phyloP scores from a whole-genome alignment of 2,888 invertebrate species.

The Parelbella ahira region DNA sequence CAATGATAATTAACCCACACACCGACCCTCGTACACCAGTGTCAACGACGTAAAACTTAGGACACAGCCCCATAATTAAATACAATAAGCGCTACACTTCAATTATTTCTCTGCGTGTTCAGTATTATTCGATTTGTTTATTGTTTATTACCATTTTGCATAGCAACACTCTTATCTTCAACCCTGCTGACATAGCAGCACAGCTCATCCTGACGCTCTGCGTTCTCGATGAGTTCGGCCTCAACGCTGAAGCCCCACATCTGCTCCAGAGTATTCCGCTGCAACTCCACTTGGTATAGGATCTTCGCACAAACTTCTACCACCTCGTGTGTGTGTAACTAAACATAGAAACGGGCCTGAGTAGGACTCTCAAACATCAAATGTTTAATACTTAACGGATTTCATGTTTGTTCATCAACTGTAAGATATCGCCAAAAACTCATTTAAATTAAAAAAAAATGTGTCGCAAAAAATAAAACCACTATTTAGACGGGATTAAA shows the following conservation, averaged over 20 bases:
- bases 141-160: slow-evolving; percentile 92
- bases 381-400: no score
- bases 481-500: no score
- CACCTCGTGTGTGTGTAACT: slow-evolving; percentile 95
- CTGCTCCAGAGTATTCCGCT: slow-evolving; percentile 92
- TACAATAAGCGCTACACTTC: no score
- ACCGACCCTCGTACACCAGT: slow-evolving; percentile 1
- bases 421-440: no score
- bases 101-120: no score
- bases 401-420: no score
- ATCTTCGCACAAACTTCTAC: slow-evolving; percentile 98
- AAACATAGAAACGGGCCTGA: slow-evolving; percentile 41
- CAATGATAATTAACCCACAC: slow-evolving; percentile 20
- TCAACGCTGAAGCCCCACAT: slow-evolving; percentile 99
- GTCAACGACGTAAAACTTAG: slow-evolving; percentile 5
- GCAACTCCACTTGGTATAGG: slow-evolving; percentile 96
- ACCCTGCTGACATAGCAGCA: slow-evolving; percentile 98
- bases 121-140: no score
- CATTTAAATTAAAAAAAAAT: no score
- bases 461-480: no score
- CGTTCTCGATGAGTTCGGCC: slow-evolving; percentile 97
- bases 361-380: no score
- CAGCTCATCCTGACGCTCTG: slow-evolving; percentile 96
- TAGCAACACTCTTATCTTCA: slow-evolving; percentile 96
- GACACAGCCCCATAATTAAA: no score